A percentile compares a stretch with the other conserved stretches of the same genome.
phyloP scores from a whole-genome alignment of 2,797 vertebrate genomes.

The Macropus fuliginosus region DNA sequence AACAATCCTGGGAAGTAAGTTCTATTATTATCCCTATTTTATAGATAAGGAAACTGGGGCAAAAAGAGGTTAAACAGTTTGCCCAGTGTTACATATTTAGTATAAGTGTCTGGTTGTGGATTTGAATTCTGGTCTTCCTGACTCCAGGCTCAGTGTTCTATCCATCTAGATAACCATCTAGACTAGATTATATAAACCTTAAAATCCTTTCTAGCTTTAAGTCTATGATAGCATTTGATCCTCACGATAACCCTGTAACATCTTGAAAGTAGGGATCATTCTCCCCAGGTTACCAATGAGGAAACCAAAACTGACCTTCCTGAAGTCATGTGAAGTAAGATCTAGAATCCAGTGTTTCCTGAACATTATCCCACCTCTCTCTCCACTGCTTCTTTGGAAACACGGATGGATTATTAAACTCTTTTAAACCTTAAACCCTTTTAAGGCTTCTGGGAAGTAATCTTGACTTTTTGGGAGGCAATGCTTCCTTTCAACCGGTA shows the following conservation, averaged over 20 bases:
- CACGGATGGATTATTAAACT: background rate
- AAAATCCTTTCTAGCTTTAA: background rate
- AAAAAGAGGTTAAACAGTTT: background rate
- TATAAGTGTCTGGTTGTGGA: background rate
- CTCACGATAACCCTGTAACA: background rate
- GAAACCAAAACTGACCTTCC: background rate
- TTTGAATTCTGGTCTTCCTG: background rate
- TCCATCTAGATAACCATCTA: background rate
- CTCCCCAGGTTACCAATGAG: background rate
- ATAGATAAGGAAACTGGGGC: background rate
- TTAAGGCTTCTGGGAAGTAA: background rate
- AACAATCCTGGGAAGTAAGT: background rate
- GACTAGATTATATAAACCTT: background rate
- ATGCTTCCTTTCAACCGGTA: background rate
- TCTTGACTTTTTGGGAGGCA: background rate
- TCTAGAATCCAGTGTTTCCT: background rate
- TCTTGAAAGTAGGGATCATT: background rate
- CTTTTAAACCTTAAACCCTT: background rate
- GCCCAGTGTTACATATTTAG: background rate
- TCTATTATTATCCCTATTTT: background rate
- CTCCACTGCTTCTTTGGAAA: background rate
- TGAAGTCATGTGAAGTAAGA: background rate
- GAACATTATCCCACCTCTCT: background rate
- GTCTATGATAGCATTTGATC: background rate
- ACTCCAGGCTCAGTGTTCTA: background rate